These are phyloP conservation scores for Apis florea DNA, from an alignment of 1,140 invertebrate species.

Conservation along the genomic window DNA sequence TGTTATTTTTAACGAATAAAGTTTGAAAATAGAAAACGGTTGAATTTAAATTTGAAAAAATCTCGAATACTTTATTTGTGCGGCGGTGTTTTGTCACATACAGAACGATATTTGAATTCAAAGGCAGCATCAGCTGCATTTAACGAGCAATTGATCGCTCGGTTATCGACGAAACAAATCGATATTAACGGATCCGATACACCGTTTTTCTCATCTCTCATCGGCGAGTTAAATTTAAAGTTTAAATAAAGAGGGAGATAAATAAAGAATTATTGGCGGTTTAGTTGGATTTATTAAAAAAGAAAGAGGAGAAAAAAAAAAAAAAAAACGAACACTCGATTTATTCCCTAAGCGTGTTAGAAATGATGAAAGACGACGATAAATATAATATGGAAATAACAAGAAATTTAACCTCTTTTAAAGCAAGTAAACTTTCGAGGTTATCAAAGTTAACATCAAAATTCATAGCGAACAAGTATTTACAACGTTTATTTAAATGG, in stretches of 20 bases:
- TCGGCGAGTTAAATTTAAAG: too few relatives aligned
- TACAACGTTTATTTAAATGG: not conserved
- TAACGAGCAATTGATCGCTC: constrained; percentile 5
- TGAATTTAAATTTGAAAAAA: not conserved
- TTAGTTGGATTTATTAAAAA: not conserved
- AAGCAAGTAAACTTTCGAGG: too few relatives aligned
- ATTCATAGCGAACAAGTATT: not conserved
- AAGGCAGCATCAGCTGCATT: not conserved
- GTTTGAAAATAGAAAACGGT: not conserved
- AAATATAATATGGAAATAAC: not conserved
- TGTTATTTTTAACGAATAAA: not conserved
- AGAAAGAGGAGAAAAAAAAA: too few relatives aligned
- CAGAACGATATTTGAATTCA: not conserved
- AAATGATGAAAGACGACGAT: not conserved
- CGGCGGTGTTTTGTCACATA: not conserved
- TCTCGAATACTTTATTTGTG: not conserved
- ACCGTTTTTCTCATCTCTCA: not conserved
- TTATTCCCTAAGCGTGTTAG: too few relatives aligned
- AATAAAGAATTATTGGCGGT: not conserved
- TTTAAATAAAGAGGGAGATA: not conserved
- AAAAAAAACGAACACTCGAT: too few relatives aligned
- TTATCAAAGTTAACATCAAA: not conserved
- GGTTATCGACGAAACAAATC: constrained; percentile 3
- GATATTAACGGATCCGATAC: not conserved
- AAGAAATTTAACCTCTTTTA: not conserved